These are phyloP conservation scores for Paracentrotus lividus DNA, from an alignment of 53 echinoderm and acorn worm genomes.

Conservation along the genomic window DNA sequence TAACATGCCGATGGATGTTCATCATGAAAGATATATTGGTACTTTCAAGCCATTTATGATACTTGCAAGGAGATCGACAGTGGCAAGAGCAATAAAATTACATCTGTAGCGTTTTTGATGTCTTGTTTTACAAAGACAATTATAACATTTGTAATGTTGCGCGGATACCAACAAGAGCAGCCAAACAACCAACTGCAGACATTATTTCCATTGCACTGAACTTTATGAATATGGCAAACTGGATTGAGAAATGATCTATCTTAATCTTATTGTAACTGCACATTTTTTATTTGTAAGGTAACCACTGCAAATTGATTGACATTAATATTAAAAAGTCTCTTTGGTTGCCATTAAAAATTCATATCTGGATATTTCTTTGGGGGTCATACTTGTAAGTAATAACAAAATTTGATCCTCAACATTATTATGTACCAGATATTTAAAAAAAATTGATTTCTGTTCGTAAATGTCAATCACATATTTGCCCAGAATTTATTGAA, in stretches of 20 bases:
- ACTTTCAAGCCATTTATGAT: conserved; percentile 10
- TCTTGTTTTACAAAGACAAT: not conserved
- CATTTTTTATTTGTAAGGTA: too few relatives aligned
- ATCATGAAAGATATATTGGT: not conserved
- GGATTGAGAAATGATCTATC: not conserved
- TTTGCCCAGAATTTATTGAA: too few relatives aligned
- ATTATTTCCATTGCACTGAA: not conserved
- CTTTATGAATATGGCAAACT: not conserved
- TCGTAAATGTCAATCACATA: too few relatives aligned
- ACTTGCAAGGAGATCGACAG: conserved; percentile 41
- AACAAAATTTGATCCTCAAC: too few relatives aligned
- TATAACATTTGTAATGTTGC: not conserved
- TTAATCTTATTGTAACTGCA: too few relatives aligned
- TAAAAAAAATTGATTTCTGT: too few relatives aligned
- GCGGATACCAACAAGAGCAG: conserved; percentile 1
- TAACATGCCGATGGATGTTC: conserved; percentile 48
- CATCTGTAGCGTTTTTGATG: conserved; percentile 51
- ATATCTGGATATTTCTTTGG: too few relatives aligned
- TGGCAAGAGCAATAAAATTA: conserved; percentile 8
- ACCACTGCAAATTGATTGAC: too few relatives aligned
- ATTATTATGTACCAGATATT: too few relatives aligned
- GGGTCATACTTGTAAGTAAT: too few relatives aligned
- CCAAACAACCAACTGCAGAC: conserved; percentile 15
- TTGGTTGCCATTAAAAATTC: too few relatives aligned
- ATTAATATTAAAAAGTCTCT: too few relatives aligned